Conservation (phyloP, 1,140 invertebrate species). For the Hycleus cichorii region DNA sequence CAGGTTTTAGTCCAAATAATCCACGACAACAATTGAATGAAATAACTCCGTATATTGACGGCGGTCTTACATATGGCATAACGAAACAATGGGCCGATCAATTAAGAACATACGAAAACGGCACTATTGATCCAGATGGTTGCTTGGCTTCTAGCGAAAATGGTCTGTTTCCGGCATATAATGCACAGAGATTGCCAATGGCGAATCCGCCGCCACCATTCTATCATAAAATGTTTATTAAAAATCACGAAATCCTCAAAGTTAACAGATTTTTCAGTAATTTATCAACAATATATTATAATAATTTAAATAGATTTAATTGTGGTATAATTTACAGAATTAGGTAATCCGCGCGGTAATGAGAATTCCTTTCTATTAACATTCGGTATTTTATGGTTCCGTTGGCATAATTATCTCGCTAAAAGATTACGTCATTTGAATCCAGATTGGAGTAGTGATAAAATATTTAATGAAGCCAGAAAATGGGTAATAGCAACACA, state of each 20-base stretch:
- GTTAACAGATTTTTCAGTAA: slow-evolving; percentile 53
- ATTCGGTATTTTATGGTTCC: slow-evolving; percentile 53
- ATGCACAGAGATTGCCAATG: slow-evolving; percentile 48
- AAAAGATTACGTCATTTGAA: slow-evolving; percentile 37
- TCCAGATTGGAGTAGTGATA: slow-evolving; percentile 38
- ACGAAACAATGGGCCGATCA: slow-evolving; percentile 52
- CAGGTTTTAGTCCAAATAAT: slow-evolving; percentile 49
- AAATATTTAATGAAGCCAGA: slow-evolving; percentile 52
- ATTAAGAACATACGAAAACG: slow-evolving; percentile 45
- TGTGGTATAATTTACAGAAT: slow-evolving; percentile 39
- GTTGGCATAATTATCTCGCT: slow-evolving; percentile 56
- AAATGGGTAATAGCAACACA: slow-evolving; percentile 53
- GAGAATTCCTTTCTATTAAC: slow-evolving; percentile 48
- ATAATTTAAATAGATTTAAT: not conserved
- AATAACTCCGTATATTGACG: slow-evolving; percentile 56
- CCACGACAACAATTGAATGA: slow-evolving; percentile 55
- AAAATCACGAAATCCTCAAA: slow-evolving; percentile 39
- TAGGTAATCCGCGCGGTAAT: slow-evolving; percentile 56
- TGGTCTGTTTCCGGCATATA: slow-evolving; percentile 47
- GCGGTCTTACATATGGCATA: slow-evolving; percentile 52
- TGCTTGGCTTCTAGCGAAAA: slow-evolving; percentile 39
- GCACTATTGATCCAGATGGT: slow-evolving; percentile 42
- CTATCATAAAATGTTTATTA: slow-evolving; percentile 41
- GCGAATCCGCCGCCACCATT: slow-evolving; percentile 53
- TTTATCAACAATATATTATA: not conserved